Conservation (phyloP, 2,888 invertebrate genomes). For the Peribatodes rhomboidaria region DNA sequence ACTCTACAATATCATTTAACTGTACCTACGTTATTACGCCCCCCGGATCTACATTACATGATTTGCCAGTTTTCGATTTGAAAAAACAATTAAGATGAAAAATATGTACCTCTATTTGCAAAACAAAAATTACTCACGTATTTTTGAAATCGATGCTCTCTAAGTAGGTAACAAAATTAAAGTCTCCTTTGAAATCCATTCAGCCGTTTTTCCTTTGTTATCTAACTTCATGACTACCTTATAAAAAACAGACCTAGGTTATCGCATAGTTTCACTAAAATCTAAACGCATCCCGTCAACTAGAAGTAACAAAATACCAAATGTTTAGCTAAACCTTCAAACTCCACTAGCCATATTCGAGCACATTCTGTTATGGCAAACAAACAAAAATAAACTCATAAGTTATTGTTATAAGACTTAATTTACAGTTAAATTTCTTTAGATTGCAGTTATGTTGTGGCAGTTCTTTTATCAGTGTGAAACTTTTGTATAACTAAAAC, state of each 20-base stretch:
- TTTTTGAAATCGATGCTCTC: no score
- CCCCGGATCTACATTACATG: no score
- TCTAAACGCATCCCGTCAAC: slow-evolving; percentile 21
- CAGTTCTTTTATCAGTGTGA: slow-evolving; percentile 16
- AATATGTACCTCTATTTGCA: not conserved
- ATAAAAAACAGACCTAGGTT: not conserved
- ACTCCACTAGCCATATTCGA: slow-evolving; percentile 25
- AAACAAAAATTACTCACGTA: not conserved
- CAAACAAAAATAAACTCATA: slow-evolving; percentile 11
- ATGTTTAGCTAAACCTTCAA: slow-evolving; percentile 26
- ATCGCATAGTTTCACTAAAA: not conserved
- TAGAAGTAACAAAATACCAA: slow-evolving; percentile 13
- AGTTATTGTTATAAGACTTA: not conserved
- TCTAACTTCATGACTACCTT: no score
- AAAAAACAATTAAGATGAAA: no score
- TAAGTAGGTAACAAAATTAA: no score
- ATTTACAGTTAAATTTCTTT: not conserved
- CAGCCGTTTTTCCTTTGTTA: no score
- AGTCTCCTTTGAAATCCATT: no score
- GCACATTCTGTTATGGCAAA: slow-evolving; percentile 11
- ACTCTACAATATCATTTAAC: no score
- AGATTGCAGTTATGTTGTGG: slow-evolving; percentile 1
- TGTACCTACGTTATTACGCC: no score
- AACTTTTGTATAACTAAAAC: not conserved
- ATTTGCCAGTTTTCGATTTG: no score